Percentiles rank a stretch among this genome's conserved stretches.
These are phyloP conservation scores for Nemotelus pantherinus DNA, from an alignment of 2,888 invertebrate species.

Conservation along the genomic window DNA sequence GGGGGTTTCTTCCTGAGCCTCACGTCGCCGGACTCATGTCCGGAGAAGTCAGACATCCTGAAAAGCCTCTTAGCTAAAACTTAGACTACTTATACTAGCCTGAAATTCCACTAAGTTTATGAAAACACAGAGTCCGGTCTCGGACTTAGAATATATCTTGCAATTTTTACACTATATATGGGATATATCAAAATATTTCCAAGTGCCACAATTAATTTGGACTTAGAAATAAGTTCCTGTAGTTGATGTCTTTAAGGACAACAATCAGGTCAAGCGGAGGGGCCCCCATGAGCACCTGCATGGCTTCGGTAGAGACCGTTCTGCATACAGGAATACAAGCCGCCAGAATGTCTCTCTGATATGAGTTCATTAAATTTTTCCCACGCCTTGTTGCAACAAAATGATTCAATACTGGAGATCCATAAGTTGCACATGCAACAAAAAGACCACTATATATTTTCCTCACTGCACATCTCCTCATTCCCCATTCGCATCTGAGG, in stretches of 20 bases:
- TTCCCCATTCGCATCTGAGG: not conserved
- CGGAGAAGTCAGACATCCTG: too few relatives aligned
- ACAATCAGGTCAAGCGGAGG: not conserved
- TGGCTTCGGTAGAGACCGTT: not conserved
- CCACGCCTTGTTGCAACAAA: not conserved
- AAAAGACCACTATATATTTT: not conserved
- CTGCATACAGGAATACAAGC: not conserved
- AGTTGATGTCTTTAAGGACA: not conserved
- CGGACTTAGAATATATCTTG: too few relatives aligned
- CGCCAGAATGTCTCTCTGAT: not conserved
- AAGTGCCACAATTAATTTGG: too few relatives aligned
- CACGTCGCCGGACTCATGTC: too few relatives aligned
- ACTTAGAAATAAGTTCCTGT: too few relatives aligned
- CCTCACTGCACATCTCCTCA: not conserved
- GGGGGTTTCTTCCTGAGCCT: too few relatives aligned
- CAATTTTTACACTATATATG: too few relatives aligned
- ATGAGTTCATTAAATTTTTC: not conserved
- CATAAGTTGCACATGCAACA: not conserved
- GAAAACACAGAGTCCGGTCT: too few relatives aligned
- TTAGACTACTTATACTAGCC: too few relatives aligned
- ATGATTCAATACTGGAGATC: not conserved
- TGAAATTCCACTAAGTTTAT: too few relatives aligned
- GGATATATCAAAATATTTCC: too few relatives aligned
- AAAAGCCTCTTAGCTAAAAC: too few relatives aligned
- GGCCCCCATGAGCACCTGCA: slow-evolving; percentile 5